Evolutionary conservation across 2,888 invertebrate genomes (phyloP).

Genomic region (Yponomeuta sedellus): DNA sequence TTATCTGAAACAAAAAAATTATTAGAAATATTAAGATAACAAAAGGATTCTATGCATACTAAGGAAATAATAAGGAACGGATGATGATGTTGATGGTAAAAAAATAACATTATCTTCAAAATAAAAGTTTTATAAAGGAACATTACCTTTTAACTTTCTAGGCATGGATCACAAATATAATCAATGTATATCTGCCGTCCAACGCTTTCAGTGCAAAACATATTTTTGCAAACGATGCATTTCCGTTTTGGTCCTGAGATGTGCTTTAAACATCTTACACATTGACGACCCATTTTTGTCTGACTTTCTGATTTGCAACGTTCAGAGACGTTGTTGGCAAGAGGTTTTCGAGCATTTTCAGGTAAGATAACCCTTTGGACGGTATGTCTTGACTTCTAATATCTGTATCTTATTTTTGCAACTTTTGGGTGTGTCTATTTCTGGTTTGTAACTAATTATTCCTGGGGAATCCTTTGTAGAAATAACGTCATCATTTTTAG

Average conservation of each 20-base stretch:
- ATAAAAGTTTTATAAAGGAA: too few species aligned
- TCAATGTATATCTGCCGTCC: too few species aligned
- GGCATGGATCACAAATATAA: too few species aligned
- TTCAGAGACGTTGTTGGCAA: not conserved
- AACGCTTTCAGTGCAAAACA: too few species aligned
- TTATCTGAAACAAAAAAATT: not conserved
- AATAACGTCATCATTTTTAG: too few species aligned
- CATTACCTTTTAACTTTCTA: too few species aligned
- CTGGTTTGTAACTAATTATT: conserved; percentile 17
- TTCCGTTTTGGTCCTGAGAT: not conserved
- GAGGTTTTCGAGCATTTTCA: not conserved
- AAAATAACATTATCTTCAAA: not conserved
- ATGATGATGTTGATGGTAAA: not conserved
- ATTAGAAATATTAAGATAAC: not conserved
- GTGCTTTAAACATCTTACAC: too few species aligned
- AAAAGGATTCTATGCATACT: not conserved
- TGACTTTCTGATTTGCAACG: not conserved
- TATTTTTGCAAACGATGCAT: not conserved
- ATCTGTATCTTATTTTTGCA: not conserved
- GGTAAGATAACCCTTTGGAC: not conserved
- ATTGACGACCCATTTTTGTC: too few species aligned
- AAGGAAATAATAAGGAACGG: not conserved
- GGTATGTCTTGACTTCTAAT: not conserved
- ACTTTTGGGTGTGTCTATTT: conserved; percentile 15
- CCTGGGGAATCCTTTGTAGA: too few species aligned